A percentile compares a stretch with the other conserved stretches of the same genome.
Evolutionary conservation across 2,113 vertebrate species (phyloP).

Genomic region (Cairina moschata): DNA sequence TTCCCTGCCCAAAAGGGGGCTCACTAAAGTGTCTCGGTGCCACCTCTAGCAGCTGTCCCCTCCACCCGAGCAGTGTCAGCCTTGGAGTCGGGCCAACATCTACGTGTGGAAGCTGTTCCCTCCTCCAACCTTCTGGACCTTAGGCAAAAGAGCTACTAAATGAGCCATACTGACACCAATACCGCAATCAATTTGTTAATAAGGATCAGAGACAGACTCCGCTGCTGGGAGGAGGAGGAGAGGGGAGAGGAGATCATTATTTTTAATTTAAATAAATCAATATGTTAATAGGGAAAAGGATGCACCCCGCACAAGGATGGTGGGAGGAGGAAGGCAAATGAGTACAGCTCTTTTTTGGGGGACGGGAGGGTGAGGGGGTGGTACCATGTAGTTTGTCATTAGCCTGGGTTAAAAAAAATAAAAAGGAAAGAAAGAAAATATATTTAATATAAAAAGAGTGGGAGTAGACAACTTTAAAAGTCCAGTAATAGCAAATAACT

Average conservation of each 20-base stretch:
- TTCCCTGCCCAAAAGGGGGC: not conserved
- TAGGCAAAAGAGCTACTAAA: conserved; percentile 63
- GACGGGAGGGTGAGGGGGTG: too few species aligned
- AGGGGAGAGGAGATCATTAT: conserved; percentile 64
- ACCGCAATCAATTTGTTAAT: conserved; percentile 70
- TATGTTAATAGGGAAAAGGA: conserved; percentile 60
- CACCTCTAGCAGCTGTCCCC: conserved; percentile 43
- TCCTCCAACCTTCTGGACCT: conserved; percentile 53
- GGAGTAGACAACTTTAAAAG: conserved; percentile 64
- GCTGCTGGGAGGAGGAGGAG: conserved; percentile 49
- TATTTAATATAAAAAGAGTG: conserved; percentile 54
- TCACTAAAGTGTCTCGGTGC: not conserved
- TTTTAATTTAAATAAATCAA: conserved; percentile 76
- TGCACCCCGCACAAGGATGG: not conserved
- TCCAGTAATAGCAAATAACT: conserved; percentile 74
- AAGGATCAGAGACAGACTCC: conserved; percentile 42
- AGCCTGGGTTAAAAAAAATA: not conserved
- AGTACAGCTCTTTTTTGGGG: not conserved
- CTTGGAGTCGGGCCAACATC: conserved; percentile 44
- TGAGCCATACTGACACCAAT: conserved; percentile 72
- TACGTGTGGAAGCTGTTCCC: conserved; percentile 51
- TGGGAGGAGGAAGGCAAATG: conserved; percentile 20
- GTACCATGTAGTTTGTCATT: not conserved
- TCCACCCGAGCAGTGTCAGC: not conserved
- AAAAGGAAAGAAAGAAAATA: not conserved